These are phyloP conservation scores for Noctua janthina DNA, from an alignment of 2,888 invertebrate species.

Conservation along the genomic window DNA sequence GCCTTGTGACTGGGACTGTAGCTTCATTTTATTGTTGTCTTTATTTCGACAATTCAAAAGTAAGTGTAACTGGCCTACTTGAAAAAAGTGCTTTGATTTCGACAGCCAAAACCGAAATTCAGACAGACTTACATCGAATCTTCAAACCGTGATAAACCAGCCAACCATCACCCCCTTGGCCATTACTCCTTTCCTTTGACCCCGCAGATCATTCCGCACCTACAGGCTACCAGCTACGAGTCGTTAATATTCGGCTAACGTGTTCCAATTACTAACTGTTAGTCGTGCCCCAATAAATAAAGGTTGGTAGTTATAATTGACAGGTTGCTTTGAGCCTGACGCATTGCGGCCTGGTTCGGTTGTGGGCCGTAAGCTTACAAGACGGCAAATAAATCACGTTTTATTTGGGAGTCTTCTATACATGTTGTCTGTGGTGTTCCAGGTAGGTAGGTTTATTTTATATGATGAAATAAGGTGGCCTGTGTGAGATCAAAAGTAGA, in stretches of 20 bases:
- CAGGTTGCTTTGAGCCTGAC: slow-evolving; percentile 50
- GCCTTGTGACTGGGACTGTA: too few relatives aligned
- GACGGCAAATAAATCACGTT: slow-evolving; percentile 43
- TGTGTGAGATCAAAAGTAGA: neutral
- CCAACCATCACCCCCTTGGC: slow-evolving; percentile 1
- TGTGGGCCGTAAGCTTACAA: slow-evolving; percentile 20
- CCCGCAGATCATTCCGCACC: slow-evolving; percentile 45
- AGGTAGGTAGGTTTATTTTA: neutral
- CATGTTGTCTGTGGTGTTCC: neutral
- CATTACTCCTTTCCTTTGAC: slow-evolving; percentile 32
- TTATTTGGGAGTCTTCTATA: slow-evolving; percentile 5
- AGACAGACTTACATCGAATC: neutral
- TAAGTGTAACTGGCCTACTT: too few relatives aligned
- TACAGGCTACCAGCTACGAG: slow-evolving; percentile 9
- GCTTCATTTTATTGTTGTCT: too few relatives aligned
- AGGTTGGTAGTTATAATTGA: slow-evolving; percentile 57
- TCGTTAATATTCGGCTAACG: slow-evolving; percentile 56
- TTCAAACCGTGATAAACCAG: slow-evolving; percentile 24
- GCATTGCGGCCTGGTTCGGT: slow-evolving; percentile 43
- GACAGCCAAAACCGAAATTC: too few relatives aligned
- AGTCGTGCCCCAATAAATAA: slow-evolving; percentile 56
- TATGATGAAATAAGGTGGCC: neutral
- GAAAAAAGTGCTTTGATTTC: too few relatives aligned
- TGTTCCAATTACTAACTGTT: slow-evolving; percentile 60
- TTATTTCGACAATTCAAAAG: too few relatives aligned